phyloP scores from a whole-genome alignment of 64 coral and sea anemone genomes.

The Acropora yongei region DNA sequence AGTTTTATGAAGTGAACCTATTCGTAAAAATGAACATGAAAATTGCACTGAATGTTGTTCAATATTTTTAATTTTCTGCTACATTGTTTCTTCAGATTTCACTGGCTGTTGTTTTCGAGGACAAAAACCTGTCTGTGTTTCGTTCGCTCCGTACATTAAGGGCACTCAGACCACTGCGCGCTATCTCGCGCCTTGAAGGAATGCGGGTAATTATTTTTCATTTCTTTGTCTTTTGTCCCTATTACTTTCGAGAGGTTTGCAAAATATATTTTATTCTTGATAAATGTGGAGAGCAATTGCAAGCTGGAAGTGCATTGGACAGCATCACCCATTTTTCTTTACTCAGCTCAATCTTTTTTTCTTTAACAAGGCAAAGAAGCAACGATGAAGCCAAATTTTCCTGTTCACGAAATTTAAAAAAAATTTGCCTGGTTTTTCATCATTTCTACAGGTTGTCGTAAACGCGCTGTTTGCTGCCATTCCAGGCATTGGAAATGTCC shows the following conservation, averaged over 20 bases:
- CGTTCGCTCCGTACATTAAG: slow-evolving; percentile 83
- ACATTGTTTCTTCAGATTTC: slow-evolving; percentile 55
- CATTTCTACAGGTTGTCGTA: slow-evolving; percentile 73
- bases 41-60: neutral
- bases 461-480: slow-evolving; percentile 92
- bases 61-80: neutral
- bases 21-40: neutral
- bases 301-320: too few species aligned
- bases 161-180: slow-evolving; percentile 78
- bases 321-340: neutral
- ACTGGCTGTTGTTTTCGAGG: slow-evolving; percentile 69
- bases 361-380: too few species aligned
- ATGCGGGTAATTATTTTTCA: slow-evolving; percentile 74
- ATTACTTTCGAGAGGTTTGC: neutral
- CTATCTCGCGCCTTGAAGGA: slow-evolving; percentile 86
- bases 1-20: too few species aligned
- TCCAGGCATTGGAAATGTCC: slow-evolving; percentile 87
- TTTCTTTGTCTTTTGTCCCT: neutral
- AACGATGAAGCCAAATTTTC: too few species aligned
- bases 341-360: neutral
- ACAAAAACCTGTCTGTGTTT: slow-evolving; percentile 82
- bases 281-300: too few species aligned
- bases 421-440: neutral
- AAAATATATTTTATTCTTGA: too few species aligned
- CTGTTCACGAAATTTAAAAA: too few species aligned